Evolutionary conservation across 2,797 vertebrate species (phyloP).

Genomic region (Anniella stebbinsi): DNA sequence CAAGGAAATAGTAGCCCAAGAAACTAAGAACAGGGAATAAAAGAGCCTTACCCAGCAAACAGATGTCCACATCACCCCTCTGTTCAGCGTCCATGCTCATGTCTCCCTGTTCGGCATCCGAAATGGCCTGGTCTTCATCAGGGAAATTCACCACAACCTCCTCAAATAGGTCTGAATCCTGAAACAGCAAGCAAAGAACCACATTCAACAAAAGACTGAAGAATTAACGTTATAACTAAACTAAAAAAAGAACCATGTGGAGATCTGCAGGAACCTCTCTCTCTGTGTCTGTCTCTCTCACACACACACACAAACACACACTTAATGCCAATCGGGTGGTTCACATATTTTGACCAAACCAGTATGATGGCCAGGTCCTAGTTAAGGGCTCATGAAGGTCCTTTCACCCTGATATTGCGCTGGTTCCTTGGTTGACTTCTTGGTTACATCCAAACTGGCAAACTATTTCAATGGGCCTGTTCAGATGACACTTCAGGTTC

Average conservation of each 20-base stretch:
- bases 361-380: background rate
- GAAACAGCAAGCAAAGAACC: background rate
- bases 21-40: background rate
- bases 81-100: conserved; percentile 22
- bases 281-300: too few species aligned
- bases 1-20: background rate
- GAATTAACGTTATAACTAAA: background rate
- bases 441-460: background rate
- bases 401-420: background rate
- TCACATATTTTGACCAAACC: background rate
- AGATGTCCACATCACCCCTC: conserved; percentile 25
- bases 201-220: background rate
- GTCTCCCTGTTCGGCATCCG: conserved; percentile 19
- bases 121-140: conserved; percentile 22
- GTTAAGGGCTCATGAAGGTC: background rate
- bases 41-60: conserved; percentile 30
- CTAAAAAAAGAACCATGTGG: background rate
- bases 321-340: background rate
- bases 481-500: too few species aligned
- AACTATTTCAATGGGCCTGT: too few species aligned
- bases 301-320: too few species aligned
- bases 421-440: background rate
- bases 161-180: conserved; percentile 39
- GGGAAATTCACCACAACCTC: conserved; percentile 40
- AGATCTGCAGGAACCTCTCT: background rate